Conservation (phyloP, 2,797 vertebrate genomes). For the Loriculus beryllinus region DNA sequence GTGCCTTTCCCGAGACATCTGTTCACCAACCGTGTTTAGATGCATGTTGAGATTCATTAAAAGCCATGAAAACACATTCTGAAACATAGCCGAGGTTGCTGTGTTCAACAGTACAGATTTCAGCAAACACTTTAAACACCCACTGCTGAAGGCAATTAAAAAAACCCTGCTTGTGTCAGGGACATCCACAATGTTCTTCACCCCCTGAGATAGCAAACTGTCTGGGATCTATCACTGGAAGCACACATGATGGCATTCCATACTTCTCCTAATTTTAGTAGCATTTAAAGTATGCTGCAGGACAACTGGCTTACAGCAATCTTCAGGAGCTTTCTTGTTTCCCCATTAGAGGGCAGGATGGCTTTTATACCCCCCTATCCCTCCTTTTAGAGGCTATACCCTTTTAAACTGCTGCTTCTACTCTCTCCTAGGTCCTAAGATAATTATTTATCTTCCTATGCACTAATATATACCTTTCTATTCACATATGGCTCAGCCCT, state of each 20-base stretch:
- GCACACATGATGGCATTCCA: fast-evolving
- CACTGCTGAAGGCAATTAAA: not conserved
- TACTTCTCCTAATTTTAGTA: not conserved
- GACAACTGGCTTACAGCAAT: not conserved
- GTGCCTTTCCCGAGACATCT: not conserved
- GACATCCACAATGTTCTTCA: not conserved
- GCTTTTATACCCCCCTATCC: not conserved
- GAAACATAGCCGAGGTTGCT: not conserved
- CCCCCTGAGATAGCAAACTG: not conserved
- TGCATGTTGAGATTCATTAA: not conserved
- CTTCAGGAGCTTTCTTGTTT: not conserved
- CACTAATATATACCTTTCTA: not conserved
- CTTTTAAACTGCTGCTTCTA: not conserved
- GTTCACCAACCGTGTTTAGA: not conserved
- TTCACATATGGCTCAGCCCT: not conserved
- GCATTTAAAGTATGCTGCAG: not conserved
- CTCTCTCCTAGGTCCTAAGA: not conserved
- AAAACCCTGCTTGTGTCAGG: not conserved
- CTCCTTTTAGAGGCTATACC: not conserved
- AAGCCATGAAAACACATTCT: not conserved
- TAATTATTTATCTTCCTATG: fast-evolving
- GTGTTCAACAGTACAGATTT: constrained; percentile 4
- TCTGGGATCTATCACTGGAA: not conserved
- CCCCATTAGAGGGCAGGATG: not conserved
- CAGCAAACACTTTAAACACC: not conserved